Conservation (phyloP, 2,113 vertebrate genomes). For the Oreochromis tanganicae region DNA sequence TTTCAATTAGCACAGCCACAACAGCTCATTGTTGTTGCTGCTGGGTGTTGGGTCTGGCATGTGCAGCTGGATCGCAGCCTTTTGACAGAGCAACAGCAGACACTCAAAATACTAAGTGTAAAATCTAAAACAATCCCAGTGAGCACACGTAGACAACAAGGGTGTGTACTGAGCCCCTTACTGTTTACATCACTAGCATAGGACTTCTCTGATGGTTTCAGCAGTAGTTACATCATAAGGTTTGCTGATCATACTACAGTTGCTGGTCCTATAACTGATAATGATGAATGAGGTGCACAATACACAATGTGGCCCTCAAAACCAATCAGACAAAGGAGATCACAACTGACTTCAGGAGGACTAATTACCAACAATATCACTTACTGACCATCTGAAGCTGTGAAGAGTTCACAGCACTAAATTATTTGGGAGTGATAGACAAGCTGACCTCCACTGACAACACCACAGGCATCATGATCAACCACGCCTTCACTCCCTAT, state of each 20-base stretch:
- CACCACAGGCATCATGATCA: neutral
- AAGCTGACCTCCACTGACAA: neutral
- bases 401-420: neutral
- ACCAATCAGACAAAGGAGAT: neutral
- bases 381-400: neutral
- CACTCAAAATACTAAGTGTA: neutral
- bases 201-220: neutral
- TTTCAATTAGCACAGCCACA: neutral
- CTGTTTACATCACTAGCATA: neutral
- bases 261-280: neutral
- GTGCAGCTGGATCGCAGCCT: neutral
- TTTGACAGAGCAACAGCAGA: neutral
- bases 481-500: neutral
- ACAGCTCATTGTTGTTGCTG: neutral
- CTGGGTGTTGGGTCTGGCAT: neutral
- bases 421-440: neutral
- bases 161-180: neutral
- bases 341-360: neutral
- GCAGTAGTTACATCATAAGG: neutral
- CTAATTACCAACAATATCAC: neutral
- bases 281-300: rapidly evolving
- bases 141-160: neutral
- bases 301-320: neutral
- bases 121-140: neutral
- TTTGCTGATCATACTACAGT: neutral